Base-by-base conservation (phyloP, 2,888 invertebrate genomes). In the Cyclophora albipunctata region DNA sequence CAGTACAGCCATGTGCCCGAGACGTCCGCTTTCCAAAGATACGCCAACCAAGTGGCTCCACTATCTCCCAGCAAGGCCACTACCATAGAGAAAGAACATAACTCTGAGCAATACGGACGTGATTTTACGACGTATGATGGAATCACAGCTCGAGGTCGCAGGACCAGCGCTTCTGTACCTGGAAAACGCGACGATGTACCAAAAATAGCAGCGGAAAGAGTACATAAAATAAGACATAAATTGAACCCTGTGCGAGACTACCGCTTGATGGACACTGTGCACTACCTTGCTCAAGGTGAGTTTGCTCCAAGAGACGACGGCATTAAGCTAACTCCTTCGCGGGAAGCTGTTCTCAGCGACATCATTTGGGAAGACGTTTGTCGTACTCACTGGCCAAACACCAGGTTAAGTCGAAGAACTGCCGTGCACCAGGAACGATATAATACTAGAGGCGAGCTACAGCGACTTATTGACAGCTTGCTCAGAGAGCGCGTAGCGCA, bases 321-420 rank as follows among this genome's bases (percentile, higher is more conserved):
- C 3, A 87, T 88, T 47, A 88, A 88, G 62, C 55, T 88, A 37
- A 88, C 88, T 42, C 83, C 85, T 4, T 88, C 88, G 2, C 67
- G 88, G 51, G 88, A 88, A 74, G 88, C 84, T 7, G 88, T 88
- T 7, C 71, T 88, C 35, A 88, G 88, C 59, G 88, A 88, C 48
- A 88, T 88, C 20, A 88, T 88, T 60, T 88, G 82, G 77, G 88
- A 88, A 66, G 88, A 88, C 54, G 88, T 88, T 7, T 88, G 87
- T 64, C 78, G 88, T 34, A 87, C 88, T 3, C 88, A 87, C 56
- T 88, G 88, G 88, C 88, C 88, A 2, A 83, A 75, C 45, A 73
- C 84, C 34, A 71, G 87, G 2, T 67, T 88, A 7, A 77, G 78
- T n/a, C 81, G 84, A 34, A 74, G 87, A 7, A 59, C 83, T 6